These are phyloP conservation scores for Pipistrellus pygmaeus DNA, from an alignment of 2,797 vertebrate species.

Conservation along the genomic window DNA sequence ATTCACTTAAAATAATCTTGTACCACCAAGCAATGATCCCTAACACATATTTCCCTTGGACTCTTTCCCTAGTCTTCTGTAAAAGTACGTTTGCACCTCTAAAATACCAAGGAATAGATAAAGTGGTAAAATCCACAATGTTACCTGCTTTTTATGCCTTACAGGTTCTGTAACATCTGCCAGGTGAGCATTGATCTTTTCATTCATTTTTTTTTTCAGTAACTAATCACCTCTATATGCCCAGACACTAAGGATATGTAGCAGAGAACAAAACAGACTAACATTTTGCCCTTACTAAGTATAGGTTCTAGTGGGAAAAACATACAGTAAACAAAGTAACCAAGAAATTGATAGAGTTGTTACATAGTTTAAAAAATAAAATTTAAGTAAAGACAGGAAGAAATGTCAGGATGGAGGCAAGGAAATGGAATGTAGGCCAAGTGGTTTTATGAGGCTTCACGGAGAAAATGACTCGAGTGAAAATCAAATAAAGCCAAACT, in stretches of 20 bases:
- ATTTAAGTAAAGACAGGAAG: not conserved
- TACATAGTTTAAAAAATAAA: not conserved
- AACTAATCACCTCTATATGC: not conserved
- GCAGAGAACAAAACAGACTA: conserved; percentile 42
- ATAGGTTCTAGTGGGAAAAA: not conserved
- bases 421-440: not conserved
- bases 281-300: not conserved
- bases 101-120: not conserved
- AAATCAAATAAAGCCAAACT: not conserved
- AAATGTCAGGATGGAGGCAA: not conserved
- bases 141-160: not conserved
- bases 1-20: conserved; percentile 25
- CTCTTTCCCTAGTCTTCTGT: not conserved
- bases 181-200: not conserved
- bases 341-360: not conserved
- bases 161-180: conserved; percentile 32
- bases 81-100: not conserved
- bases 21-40: not conserved
- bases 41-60: not conserved
- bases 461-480: not conserved
- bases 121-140: not conserved
- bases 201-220: conserved; percentile 41
- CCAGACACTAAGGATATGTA: not conserved
- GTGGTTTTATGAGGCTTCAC: not conserved
- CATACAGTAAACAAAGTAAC: conserved; percentile 4